phyloP scores from a whole-genome alignment of 2,888 invertebrate genomes.

The Limnephilus rhombicus region DNA sequence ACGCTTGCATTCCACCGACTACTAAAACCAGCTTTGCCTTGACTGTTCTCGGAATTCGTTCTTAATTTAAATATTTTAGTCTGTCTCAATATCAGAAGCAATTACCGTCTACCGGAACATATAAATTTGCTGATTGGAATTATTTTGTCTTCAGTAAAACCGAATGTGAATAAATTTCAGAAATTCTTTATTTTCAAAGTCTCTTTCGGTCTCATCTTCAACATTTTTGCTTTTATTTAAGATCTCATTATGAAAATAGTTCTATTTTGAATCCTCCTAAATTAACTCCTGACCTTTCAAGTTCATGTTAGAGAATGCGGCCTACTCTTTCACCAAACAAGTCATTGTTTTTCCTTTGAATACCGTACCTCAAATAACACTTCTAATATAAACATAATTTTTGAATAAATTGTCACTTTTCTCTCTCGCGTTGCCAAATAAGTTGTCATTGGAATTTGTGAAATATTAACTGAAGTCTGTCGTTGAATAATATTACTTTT shows the following conservation, averaged over 20 bases:
- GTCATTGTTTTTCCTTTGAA: background rate
- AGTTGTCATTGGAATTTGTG: background rate
- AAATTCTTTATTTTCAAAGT: background rate
- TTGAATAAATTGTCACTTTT: background rate
- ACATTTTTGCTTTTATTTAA: background rate
- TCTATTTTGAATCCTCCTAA: background rate
- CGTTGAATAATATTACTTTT: background rate
- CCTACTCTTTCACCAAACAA: background rate
- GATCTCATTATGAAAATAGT: background rate
- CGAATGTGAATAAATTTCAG: background rate
- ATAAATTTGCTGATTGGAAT: background rate
- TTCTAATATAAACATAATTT: background rate
- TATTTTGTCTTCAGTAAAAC: background rate
- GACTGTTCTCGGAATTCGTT: conserved; percentile 29
- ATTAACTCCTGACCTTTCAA: background rate
- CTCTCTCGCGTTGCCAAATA: background rate
- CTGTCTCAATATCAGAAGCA: conserved; percentile 22
- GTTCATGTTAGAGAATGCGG: background rate
- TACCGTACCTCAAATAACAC: background rate
- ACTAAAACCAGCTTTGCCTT: background rate
- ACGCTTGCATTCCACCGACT: conserved; percentile 35
- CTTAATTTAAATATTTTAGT: conserved; percentile 27
- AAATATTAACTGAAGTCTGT: background rate
- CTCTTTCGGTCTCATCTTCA: background rate
- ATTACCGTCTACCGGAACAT: background rate